Percentiles rank a stretch among this genome's conserved stretches.
phyloP scores from a whole-genome alignment of 1,140 invertebrate genomes.

The Magallana gigas region DNA sequence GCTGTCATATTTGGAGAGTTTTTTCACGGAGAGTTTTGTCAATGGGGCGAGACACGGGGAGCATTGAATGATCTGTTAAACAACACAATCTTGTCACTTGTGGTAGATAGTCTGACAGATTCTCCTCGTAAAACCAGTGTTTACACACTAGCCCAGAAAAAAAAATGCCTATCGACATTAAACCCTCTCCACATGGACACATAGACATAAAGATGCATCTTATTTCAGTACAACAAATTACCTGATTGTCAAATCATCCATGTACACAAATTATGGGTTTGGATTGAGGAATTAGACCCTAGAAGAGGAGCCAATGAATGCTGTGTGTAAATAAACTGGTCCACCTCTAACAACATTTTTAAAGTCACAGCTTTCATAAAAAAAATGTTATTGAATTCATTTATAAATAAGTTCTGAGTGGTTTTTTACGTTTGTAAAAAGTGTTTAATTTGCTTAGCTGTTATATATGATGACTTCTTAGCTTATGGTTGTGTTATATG shows the following conservation, averaged over 20 bases:
- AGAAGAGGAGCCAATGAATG: not conserved
- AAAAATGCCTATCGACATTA: not conserved
- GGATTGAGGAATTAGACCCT: not conserved
- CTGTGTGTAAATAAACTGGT: too few species aligned
- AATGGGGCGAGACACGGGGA: slow-evolving; percentile 7
- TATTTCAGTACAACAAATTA: not conserved
- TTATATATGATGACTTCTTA: too few species aligned
- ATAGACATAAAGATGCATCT: slow-evolving; percentile 1
- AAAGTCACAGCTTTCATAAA: too few species aligned
- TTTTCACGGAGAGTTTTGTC: not conserved
- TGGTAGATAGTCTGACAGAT: slow-evolving; percentile 22
- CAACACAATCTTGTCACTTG: slow-evolving; percentile 30
- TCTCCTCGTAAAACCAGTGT: slow-evolving; percentile 14
- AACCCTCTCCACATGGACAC: not conserved
- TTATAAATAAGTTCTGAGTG: too few species aligned
- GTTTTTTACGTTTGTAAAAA: too few species aligned
- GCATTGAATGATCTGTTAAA: slow-evolving; percentile 16
- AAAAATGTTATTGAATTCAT: too few species aligned
- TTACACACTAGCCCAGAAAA: not conserved
- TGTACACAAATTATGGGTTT: not conserved
- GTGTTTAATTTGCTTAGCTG: too few species aligned
- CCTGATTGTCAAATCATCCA: not conserved
- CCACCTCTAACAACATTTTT: too few species aligned
- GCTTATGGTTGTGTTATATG: too few species aligned
- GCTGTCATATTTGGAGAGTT: not conserved